A percentile compares a stretch with the other conserved stretches of the same genome.
Conservation (phyloP, 2,113 vertebrate species). For the Ibidorhyncha struthersii region DNA sequence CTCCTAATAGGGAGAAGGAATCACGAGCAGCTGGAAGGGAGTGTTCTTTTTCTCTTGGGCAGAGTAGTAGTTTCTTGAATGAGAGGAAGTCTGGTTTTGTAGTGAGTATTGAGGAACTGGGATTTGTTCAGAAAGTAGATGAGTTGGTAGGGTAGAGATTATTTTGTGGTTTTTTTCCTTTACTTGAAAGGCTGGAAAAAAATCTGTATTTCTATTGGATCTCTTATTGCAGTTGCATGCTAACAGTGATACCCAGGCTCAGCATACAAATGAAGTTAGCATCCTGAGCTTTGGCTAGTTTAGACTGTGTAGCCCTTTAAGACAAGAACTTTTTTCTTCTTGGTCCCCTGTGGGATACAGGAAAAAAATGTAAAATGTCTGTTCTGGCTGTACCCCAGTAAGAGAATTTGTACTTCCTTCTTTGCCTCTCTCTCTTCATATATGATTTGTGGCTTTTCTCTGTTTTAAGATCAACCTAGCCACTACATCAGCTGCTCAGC, state of each 20-base stretch:
- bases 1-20: background rate
- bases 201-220: background rate
- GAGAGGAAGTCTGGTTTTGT: background rate
- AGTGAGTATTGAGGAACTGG: background rate
- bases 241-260: background rate
- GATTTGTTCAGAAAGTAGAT: background rate
- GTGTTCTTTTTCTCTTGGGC: background rate
- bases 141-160: background rate
- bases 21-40: background rate
- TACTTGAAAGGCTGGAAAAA: background rate
- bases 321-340: background rate
- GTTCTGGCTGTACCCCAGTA: background rate
- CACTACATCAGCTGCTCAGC: conserved; percentile 80
- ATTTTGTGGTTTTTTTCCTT: background rate
- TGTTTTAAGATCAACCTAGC: conserved; percentile 77
- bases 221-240: background rate
- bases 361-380: background rate
- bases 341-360: background rate
- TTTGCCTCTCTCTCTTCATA: background rate
- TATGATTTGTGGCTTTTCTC: conserved; percentile 6
- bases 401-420: background rate
- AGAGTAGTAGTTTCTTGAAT: background rate
- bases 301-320: background rate
- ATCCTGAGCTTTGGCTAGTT: background rate
- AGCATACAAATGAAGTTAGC: background rate